Evolutionary conservation across 2,113 vertebrate genomes (phyloP).

Genomic region (Oryzias curvinotus): DNA sequence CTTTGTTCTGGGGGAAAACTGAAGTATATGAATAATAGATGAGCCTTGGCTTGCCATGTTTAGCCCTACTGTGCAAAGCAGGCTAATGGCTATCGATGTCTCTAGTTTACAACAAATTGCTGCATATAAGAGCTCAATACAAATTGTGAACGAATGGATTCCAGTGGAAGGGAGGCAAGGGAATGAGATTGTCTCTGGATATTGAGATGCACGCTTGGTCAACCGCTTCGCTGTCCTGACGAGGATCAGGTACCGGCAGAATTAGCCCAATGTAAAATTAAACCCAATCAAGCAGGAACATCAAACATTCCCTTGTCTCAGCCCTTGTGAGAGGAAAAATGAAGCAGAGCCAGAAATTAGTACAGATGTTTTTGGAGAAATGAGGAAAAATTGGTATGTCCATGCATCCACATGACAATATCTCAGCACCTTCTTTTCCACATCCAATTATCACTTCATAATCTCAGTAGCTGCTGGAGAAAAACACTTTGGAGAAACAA

Average conservation of each 20-base stretch:
- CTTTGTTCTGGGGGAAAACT: constrained; percentile 56
- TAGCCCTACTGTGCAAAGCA: constrained; percentile 51
- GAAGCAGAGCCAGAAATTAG: constrained; percentile 45
- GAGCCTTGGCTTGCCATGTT: constrained; percentile 52
- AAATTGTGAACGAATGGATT: constrained; percentile 50
- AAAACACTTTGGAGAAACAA: constrained; percentile 44
- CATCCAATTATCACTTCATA: constrained; percentile 62
- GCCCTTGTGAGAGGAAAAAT: constrained; percentile 34
- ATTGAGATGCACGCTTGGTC: constrained; percentile 58
- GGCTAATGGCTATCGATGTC: constrained; percentile 71
- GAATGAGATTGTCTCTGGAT: constrained; percentile 65
- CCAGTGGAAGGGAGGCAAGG: constrained; percentile 47
- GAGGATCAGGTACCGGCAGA: constrained; percentile 56
- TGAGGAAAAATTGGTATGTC: constrained; percentile 38
- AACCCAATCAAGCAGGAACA: constrained; percentile 46
- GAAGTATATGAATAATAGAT: constrained; percentile 70
- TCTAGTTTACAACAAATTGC: constrained; percentile 68
- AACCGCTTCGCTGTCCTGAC: constrained; percentile 55
- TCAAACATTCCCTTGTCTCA: constrained; percentile 30
- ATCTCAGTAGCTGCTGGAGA: constrained; percentile 53
- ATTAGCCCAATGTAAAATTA: constrained; percentile 63
- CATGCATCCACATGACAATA: constrained; percentile 13
- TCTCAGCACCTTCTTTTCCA: constrained; percentile 22
- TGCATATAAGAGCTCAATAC: constrained; percentile 61
- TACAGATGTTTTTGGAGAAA: constrained; percentile 52